These are phyloP conservation scores for Alexandromys fortis DNA, from an alignment of 2,113 vertebrate genomes.

Conservation along the genomic window DNA sequence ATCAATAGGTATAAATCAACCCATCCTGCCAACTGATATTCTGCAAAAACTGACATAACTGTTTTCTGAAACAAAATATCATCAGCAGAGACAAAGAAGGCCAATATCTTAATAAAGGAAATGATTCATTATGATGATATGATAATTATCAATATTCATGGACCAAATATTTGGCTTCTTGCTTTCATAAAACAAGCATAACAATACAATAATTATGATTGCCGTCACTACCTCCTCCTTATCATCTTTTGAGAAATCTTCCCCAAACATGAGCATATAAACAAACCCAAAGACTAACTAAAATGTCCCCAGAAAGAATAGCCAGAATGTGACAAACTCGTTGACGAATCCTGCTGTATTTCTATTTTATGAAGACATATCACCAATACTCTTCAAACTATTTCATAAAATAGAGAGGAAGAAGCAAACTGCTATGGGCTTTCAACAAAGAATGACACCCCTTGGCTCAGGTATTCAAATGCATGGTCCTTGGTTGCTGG, in stretches of 20 bases:
- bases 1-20: neutral
- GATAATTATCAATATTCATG: neutral
- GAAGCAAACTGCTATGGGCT: no score
- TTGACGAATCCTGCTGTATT: neutral
- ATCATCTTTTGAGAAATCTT: neutral
- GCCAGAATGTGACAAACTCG: accelerated
- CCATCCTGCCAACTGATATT: no score
- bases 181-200: neutral
- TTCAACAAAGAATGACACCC: neutral
- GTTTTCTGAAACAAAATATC: neutral
- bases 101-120: neutral
- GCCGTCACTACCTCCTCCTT: neutral
- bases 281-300: no score
- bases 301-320: neutral
- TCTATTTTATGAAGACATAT: neutral
- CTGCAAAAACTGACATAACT: no score
- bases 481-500: neutral
- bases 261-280: neutral
- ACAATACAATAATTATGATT: neutral
- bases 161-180: neutral
- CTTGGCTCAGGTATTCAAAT: neutral
- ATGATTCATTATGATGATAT: neutral
- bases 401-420: neutral
- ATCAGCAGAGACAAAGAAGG: neutral
- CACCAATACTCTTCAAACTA: neutral